Evolutionary conservation across 2,113 vertebrate species (phyloP).

Genomic region (Corvus cornix): DNA sequence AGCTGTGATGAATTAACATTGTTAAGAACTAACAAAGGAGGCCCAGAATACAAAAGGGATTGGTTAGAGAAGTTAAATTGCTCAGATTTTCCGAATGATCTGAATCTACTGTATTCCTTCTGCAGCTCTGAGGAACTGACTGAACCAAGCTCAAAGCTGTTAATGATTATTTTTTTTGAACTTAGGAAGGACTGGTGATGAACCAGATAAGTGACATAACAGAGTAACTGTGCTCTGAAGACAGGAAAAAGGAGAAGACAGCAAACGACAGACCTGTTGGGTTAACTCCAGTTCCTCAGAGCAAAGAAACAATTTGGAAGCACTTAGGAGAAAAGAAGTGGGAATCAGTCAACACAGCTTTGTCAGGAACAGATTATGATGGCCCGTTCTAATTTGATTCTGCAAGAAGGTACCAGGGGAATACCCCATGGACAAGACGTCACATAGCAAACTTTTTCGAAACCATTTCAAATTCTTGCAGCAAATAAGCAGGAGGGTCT

Average conservation of each 20-base stretch:
- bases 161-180: not conserved
- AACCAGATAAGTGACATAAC: not conserved
- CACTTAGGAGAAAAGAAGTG: not conserved
- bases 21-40: not conserved
- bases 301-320: conserved; percentile 8
- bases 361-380: not conserved
- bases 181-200: not conserved
- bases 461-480: not conserved
- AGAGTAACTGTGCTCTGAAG: not conserved
- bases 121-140: not conserved
- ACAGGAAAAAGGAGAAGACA: not conserved
- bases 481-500: not conserved
- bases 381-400: not conserved
- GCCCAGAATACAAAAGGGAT: not conserved
- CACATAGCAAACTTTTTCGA: not conserved
- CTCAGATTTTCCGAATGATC: not conserved
- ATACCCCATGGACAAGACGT: not conserved
- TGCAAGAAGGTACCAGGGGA: not conserved
- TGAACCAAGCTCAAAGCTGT: conserved; percentile 13
- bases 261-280: not conserved
- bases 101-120: not conserved
- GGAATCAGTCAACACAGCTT: not conserved
- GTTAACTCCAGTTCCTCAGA: not conserved
- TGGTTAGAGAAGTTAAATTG: not conserved
- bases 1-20: not conserved